A percentile compares a stretch with the other conserved stretches of the same genome.
Conservation (phyloP, 1,140 invertebrate genomes). For the Procambarus clarkii region DNA sequence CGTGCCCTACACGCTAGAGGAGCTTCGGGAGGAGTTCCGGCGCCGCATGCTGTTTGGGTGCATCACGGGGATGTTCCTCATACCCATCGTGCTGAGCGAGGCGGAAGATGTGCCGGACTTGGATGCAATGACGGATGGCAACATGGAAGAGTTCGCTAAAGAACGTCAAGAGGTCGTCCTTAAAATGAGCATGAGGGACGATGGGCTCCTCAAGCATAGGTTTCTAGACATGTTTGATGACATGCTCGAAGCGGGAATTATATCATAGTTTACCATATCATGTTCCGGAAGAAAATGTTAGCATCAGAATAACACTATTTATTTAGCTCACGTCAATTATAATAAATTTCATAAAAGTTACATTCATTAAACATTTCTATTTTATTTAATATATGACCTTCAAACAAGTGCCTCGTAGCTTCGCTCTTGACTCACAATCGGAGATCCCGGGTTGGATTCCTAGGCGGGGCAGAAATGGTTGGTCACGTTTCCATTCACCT, state of each 20-base stretch:
- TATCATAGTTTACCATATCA: neutral
- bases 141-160: slow-evolving; percentile 17
- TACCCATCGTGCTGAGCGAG: slow-evolving; percentile 44
- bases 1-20: slow-evolving; percentile 20
- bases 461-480: too few relatives aligned
- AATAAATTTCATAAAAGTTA: too few relatives aligned
- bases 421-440: too few relatives aligned
- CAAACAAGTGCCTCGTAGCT: too few relatives aligned
- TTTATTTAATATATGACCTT: too few relatives aligned
- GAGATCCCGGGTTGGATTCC: too few relatives aligned
- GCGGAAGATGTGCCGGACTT: slow-evolving; percentile 14
- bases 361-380: too few relatives aligned
- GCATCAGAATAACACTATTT: too few relatives aligned
- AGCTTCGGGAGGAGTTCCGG: slow-evolving; percentile 40
- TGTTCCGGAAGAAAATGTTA: too few relatives aligned
- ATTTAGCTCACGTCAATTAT: too few relatives aligned
- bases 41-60: slow-evolving; percentile 9
- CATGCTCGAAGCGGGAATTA: slow-evolving; percentile 45
- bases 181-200: neutral
- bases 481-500: too few relatives aligned
- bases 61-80: slow-evolving; percentile 8
- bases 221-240: slow-evolving; percentile 41
- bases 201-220: slow-evolving; percentile 16
- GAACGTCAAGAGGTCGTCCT: neutral
- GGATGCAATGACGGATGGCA: neutral